These are phyloP conservation scores for Merops nubicus DNA, from an alignment of 2,113 vertebrate species.

Conservation along the genomic window DNA sequence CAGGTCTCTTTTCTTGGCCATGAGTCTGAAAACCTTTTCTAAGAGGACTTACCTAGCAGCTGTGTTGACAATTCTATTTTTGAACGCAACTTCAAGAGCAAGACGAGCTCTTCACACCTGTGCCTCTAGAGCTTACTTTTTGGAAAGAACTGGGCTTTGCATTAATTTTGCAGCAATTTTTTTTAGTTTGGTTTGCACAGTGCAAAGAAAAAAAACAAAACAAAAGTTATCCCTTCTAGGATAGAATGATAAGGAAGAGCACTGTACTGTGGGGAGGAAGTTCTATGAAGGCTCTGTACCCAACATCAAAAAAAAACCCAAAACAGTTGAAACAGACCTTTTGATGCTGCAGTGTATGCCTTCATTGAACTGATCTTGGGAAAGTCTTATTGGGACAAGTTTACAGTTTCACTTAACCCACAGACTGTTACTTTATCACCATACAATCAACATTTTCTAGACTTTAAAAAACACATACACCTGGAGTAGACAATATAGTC, in stretches of 20 bases:
- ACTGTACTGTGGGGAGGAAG: neutral
- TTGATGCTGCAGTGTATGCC: neutral
- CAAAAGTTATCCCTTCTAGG: neutral
- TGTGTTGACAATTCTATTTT: conserved; percentile 60
- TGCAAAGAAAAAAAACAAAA: neutral
- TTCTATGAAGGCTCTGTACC: neutral
- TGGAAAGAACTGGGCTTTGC: conserved; percentile 2
- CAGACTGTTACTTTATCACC: neutral
- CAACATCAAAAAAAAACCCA: neutral
- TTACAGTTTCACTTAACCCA: neutral
- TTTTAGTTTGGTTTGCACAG: too few species aligned
- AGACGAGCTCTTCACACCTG: conserved; percentile 57
- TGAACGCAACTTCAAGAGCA: conserved; percentile 34
- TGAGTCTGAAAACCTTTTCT: conserved; percentile 25
- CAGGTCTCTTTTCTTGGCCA: conserved; percentile 40
- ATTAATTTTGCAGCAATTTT: conserved; percentile 42
- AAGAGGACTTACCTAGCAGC: conserved; percentile 48
- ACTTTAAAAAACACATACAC: neutral
- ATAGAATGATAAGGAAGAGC: neutral
- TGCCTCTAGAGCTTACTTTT: conserved; percentile 40
- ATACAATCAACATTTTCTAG: neutral
- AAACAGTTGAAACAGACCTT: neutral
- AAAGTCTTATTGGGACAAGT: neutral
- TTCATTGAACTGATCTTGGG: neutral
- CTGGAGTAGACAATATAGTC: neutral